A percentile compares a stretch with the other conserved stretches of the same genome.
phyloP scores from a whole-genome alignment of 2,888 invertebrate species.

The Fissipunctia ypsillon region DNA sequence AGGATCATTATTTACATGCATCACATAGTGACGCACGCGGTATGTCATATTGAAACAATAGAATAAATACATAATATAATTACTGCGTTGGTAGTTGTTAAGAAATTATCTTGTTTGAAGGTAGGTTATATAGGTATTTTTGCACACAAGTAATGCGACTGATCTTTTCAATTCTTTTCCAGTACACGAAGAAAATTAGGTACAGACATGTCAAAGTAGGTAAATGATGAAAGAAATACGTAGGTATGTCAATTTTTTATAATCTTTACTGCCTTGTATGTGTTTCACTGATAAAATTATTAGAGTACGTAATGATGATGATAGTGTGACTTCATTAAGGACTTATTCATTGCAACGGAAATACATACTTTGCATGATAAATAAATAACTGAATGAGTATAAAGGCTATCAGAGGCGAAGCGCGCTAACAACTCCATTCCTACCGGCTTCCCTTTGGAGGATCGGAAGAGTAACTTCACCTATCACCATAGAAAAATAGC shows the following conservation, averaged over 20 bases:
- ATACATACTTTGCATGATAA: conserved; percentile 27
- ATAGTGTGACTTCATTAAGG: conserved; percentile 1
- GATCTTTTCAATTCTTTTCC: not conserved
- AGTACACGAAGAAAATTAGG: not conserved
- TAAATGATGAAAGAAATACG: not conserved
- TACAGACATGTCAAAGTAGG: not conserved
- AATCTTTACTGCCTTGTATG: not conserved
- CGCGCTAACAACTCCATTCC: too few relatives aligned
- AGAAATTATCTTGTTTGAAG: conserved; percentile 7
- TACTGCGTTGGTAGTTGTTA: not conserved
- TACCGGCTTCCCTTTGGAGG: too few relatives aligned
- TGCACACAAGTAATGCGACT: too few relatives aligned
- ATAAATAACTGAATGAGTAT: conserved; percentile 10
- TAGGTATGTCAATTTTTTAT: not conserved
- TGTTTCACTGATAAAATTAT: conserved; percentile 28
- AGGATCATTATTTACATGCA: conserved; percentile 37
- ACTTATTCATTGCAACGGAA: conserved; percentile 35
- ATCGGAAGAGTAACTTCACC: too few relatives aligned
- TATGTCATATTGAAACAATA: conserved; percentile 42
- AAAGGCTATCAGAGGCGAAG: too few relatives aligned
- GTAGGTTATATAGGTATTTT: not conserved
- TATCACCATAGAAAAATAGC: too few relatives aligned
- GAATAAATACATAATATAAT: conserved; percentile 40
- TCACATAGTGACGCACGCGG: conserved; percentile 41
- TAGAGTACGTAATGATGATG: not conserved